These are phyloP conservation scores for Agriopis leucophaearia DNA, from an alignment of 2,888 invertebrate species.

Conservation along the genomic window DNA sequence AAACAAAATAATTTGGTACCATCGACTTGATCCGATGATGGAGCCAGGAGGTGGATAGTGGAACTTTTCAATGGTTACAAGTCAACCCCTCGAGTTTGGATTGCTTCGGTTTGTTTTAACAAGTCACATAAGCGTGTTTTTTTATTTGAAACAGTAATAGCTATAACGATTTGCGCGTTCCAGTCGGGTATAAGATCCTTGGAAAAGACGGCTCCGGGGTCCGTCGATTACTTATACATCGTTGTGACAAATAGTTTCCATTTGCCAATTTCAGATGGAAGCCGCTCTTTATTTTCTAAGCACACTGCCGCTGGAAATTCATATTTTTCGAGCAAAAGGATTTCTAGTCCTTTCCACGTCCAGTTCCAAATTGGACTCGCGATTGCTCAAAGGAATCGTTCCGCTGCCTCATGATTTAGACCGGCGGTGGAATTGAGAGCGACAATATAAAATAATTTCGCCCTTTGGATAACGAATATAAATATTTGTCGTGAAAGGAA, in stretches of 20 bases:
- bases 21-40: no score
- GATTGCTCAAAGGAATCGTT: conserved; percentile 54
- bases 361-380: conserved; percentile 50
- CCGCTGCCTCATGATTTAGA: conserved; percentile 40
- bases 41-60: no score
- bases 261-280: conserved; percentile 59
- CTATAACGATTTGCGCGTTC: no score
- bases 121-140: no score
- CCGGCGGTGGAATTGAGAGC: conserved; percentile 20
- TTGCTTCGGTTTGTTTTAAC: no score
- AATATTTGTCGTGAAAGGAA: conserved; percentile 7
- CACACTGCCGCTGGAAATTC: conserved; percentile 49
- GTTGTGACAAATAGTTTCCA: conserved; percentile 67
- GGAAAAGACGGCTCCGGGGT: conserved; percentile 49
- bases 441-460: conserved; percentile 24
- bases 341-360: conserved; percentile 43
- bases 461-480: conserved; percentile 3
- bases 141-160: no score
- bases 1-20: no score
- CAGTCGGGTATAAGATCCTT: no score
- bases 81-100: no score
- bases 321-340: conserved; percentile 53
- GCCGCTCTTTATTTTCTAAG: conserved; percentile 57
- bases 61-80: no score
- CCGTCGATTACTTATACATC: conserved; percentile 62